Evolutionary conservation across 35 echinoderm and acorn worm genomes (phyloP).

Genomic region (Lytechinus pictus): DNA sequence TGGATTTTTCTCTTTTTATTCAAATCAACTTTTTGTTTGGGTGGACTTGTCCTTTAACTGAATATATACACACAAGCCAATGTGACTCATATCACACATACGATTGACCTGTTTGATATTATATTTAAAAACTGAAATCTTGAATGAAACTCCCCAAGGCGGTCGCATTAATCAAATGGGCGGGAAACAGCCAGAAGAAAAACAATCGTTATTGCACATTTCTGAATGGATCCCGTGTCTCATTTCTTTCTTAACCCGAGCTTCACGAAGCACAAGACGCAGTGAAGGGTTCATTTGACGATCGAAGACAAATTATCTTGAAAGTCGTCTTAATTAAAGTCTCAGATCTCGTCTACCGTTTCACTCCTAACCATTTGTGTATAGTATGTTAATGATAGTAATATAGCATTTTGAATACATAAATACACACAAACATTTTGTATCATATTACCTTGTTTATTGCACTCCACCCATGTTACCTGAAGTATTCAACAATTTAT

Average conservation of each 20-base stretch:
- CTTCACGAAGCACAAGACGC: not conserved
- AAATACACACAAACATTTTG: too few species aligned
- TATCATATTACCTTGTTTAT: too few species aligned
- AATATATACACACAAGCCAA: not conserved
- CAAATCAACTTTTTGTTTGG: too few species aligned
- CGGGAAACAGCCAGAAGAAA: not conserved
- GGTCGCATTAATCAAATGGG: not conserved
- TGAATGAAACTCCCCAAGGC: not conserved
- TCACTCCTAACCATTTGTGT: not conserved
- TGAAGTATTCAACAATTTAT: too few species aligned
- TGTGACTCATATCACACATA: not conserved
- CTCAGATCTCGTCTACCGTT: not conserved
- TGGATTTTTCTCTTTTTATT: too few species aligned
- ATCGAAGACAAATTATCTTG: not conserved
- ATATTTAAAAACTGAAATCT: not conserved
- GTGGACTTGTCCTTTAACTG: too few species aligned
- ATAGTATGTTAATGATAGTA: not conserved
- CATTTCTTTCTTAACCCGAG: not conserved
- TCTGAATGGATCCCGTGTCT: not conserved
- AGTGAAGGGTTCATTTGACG: not conserved
- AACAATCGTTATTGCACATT: conserved; percentile 19
- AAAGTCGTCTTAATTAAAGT: not conserved
- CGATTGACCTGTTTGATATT: not conserved
- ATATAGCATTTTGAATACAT: too few species aligned
- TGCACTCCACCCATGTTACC: too few species aligned